Evolutionary conservation across 2,113 vertebrate genomes (phyloP).

Genomic region (Lontra canadensis): DNA sequence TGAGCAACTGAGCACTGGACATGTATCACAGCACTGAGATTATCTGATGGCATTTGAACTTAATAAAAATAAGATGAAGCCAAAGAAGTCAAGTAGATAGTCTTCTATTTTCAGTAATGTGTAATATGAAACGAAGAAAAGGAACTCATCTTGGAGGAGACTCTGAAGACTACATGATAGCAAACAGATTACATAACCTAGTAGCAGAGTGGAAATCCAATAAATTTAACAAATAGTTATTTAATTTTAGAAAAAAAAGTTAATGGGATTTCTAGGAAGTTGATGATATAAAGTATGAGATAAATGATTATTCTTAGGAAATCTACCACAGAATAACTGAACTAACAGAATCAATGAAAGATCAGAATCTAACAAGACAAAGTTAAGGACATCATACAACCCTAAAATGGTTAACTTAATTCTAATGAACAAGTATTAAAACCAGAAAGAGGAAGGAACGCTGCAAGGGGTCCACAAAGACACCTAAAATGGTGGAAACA

Average conservation of each 20-base stretch:
- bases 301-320: neutral
- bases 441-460: neutral
- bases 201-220: neutral
- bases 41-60: neutral
- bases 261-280: neutral
- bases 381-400: neutral
- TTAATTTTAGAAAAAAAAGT: neutral
- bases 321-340: neutral
- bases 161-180: neutral
- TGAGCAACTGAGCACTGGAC: neutral
- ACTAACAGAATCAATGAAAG: neutral
- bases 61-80: slow-evolving; percentile 12
- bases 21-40: neutral
- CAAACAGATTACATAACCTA: neutral
- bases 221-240: neutral
- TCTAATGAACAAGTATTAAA: neutral
- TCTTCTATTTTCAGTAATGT: slow-evolving; percentile 28
- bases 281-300: neutral
- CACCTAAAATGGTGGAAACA: neutral
- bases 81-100: slow-evolving; percentile 9
- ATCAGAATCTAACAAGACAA: neutral
- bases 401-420: neutral
- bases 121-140: neutral
- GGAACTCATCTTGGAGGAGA: neutral
- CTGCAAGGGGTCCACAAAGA: neutral